Conservation (phyloP, 2,113 vertebrate genomes). For the Pyrgilauda ruficollis region DNA sequence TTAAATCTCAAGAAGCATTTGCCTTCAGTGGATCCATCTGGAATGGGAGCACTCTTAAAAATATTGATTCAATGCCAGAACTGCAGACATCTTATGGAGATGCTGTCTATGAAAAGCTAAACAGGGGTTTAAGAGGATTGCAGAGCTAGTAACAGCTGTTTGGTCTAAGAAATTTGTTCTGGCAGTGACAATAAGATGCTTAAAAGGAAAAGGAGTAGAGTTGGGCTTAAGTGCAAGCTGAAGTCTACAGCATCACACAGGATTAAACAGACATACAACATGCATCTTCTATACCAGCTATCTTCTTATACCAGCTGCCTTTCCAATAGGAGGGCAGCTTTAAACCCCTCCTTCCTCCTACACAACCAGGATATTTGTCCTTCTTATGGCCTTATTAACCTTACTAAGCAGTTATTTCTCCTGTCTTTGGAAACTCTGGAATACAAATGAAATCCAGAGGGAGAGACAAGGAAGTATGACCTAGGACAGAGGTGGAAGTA, state of each 20-base stretch:
- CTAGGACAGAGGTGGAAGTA: background rate
- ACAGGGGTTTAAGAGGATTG: background rate
- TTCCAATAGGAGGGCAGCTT: background rate
- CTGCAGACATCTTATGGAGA: background rate
- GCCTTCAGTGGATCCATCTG: background rate
- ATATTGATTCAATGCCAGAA: background rate
- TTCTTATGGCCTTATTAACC: background rate
- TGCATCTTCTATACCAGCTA: background rate
- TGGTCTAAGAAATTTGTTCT: background rate
- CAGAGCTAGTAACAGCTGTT: background rate
- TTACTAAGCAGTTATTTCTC: background rate
- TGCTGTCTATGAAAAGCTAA: background rate
- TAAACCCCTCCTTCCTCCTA: background rate
- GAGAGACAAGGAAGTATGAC: background rate
- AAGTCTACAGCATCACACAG: background rate
- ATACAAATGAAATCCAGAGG: slow-evolving; percentile 9
- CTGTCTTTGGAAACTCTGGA: background rate
- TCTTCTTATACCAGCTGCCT: background rate
- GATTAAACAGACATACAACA: background rate
- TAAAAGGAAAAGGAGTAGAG: background rate
- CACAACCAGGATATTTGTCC: background rate
- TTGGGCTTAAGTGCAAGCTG: background rate
- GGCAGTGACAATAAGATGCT: background rate
- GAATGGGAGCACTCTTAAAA: background rate
- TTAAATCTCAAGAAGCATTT: background rate